These are phyloP conservation scores for Tachina lurida DNA, from an alignment of 2,888 invertebrate genomes.

Conservation along the genomic window DNA sequence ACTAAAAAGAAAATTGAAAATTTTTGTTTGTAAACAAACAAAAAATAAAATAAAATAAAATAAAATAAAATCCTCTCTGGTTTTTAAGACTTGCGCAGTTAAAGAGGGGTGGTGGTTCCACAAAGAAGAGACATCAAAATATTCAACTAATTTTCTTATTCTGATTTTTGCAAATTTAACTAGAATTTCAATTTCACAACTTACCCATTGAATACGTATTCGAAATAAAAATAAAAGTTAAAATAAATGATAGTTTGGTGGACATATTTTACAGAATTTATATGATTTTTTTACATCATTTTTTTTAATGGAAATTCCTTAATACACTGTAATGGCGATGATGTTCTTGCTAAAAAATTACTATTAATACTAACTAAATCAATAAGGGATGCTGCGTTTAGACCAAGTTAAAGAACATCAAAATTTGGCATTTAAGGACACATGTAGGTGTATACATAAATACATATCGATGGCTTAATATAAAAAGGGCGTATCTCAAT, in stretches of 20 bases:
- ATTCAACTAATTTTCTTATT: background rate
- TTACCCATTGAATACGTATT: slow-evolving; percentile 62
- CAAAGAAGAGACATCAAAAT: slow-evolving; percentile 38
- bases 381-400: slow-evolving; percentile 37
- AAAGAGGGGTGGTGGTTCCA: slow-evolving; percentile 53
- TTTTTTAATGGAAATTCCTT: slow-evolving; percentile 7
- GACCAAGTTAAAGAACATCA: background rate
- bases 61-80: background rate
- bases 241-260: slow-evolving; percentile 46
- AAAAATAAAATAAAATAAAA: too few relatives aligned
- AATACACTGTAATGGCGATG: slow-evolving; percentile 31
- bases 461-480: too few relatives aligned
- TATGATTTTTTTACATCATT: slow-evolving; percentile 48
- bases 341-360: slow-evolving; percentile 23
- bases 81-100: slow-evolving; percentile 38
- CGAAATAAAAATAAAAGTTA: slow-evolving; percentile 51
- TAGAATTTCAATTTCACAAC: background rate
- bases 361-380: slow-evolving; percentile 49
- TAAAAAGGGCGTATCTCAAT: too few relatives aligned
- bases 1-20: slow-evolving; percentile 24
- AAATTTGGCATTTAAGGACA: background rate
- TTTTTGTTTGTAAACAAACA: slow-evolving; percentile 51
- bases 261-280: slow-evolving; percentile 32
- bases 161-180: slow-evolving; percentile 3
- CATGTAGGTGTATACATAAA: too few relatives aligned